A percentile compares a stretch with the other conserved stretches of the same genome.
Evolutionary conservation across 2,888 invertebrate genomes (phyloP).

Genomic region (Teinopalpus imperialis): DNA sequence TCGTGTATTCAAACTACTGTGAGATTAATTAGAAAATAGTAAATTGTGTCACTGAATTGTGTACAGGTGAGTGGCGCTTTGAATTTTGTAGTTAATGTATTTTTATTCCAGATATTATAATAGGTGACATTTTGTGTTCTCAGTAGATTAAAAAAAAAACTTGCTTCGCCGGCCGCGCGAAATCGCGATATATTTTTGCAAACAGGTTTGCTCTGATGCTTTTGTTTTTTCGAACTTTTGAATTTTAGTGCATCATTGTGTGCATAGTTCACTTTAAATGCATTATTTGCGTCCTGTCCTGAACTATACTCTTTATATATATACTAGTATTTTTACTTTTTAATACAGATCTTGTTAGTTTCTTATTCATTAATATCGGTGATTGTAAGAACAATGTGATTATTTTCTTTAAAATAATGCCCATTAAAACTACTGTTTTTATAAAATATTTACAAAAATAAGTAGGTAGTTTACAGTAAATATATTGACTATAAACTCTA

Average conservation of each 20-base stretch:
- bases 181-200: constrained; percentile 63
- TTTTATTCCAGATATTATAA: constrained; percentile 8
- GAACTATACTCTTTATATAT: not conserved
- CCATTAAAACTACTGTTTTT: too few relatives aligned
- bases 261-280: constrained; percentile 4
- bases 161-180: constrained; percentile 51
- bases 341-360: not conserved
- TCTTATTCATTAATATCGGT: not conserved
- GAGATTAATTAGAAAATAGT: constrained; percentile 42
- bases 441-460: not conserved
- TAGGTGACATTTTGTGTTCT: constrained; percentile 26
- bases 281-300: not conserved
- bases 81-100: constrained; percentile 24
- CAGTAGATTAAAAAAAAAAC: constrained; percentile 43
- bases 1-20: constrained; percentile 46
- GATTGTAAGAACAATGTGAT: too few relatives aligned
- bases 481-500: too few relatives aligned
- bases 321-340: not conserved
- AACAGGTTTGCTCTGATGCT: constrained; percentile 49
- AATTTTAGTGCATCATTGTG: constrained; percentile 42
- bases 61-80: constrained; percentile 42
- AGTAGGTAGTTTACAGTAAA: too few relatives aligned
- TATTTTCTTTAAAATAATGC: too few relatives aligned
- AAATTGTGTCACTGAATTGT: constrained; percentile 36
- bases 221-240: constrained; percentile 47